Evolutionary conservation across 2,797 vertebrate genomes (phyloP).

Genomic region (Phylloscopus collybita): DNA sequence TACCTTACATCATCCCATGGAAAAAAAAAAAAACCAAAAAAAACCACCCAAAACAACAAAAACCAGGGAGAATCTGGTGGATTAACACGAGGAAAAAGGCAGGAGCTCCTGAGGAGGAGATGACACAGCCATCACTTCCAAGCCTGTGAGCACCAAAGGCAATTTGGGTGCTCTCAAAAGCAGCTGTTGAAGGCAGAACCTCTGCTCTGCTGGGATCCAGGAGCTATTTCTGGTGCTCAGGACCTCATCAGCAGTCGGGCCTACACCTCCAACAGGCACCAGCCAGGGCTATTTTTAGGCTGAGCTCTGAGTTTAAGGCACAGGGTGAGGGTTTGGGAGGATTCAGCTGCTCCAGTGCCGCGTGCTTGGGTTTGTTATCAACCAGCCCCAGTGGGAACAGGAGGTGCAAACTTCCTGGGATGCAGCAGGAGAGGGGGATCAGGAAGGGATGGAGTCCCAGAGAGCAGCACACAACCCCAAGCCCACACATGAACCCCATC

Average conservation of each 20-base stretch:
- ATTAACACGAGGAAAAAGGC: neutral
- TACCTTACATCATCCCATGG: neutral
- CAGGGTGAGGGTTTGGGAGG: neutral
- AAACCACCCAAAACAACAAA: neutral
- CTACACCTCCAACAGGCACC: neutral
- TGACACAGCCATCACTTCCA: neutral
- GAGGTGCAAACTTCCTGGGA: neutral
- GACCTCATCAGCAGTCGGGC: neutral
- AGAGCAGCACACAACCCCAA: too few species aligned
- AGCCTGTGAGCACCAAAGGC: fast-evolving
- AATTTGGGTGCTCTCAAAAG: neutral
- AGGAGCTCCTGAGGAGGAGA: neutral
- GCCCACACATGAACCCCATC: neutral
- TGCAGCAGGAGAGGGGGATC: fast-evolving
- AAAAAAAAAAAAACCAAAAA: neutral
- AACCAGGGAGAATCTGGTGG: neutral
- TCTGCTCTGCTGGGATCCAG: neutral
- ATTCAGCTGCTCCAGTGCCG: neutral
- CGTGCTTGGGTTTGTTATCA: neutral
- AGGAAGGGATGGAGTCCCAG: neutral
- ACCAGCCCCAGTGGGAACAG: neutral
- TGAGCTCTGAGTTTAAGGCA: neutral
- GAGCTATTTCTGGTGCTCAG: neutral
- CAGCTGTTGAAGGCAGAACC: neutral
- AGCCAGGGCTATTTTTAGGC: neutral